Evolutionary conservation across 2,797 vertebrate species (phyloP).

Genomic region (Anabacerthia variegaticeps): DNA sequence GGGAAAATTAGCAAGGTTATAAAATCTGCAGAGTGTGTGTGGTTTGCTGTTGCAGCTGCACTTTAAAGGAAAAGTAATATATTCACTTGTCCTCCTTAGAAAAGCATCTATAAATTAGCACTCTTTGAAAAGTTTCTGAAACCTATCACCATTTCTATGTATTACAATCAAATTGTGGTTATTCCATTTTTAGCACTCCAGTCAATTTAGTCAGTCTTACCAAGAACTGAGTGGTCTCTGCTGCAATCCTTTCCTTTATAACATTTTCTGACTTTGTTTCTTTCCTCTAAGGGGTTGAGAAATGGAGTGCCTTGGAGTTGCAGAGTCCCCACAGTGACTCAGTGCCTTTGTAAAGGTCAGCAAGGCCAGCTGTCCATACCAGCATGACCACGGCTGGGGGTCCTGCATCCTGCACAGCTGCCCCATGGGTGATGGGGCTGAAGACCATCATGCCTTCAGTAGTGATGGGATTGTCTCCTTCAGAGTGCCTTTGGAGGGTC

Average conservation of each 20-base stretch:
- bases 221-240: not conserved
- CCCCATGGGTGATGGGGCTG: fast-evolving
- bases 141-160: not conserved
- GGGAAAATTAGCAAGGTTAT: conserved; percentile 51
- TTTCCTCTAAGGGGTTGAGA: not conserved
- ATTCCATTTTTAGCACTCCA: not conserved
- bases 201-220: not conserved
- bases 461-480: not conserved
- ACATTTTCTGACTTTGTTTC: not conserved
- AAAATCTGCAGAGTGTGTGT: conserved; percentile 12
- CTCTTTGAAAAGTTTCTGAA: conserved; percentile 16
- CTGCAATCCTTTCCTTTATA: not conserved
- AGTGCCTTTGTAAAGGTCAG: not conserved
- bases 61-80: conserved; percentile 51
- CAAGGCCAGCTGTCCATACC: not conserved
- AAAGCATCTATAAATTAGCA: conserved; percentile 58
- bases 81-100: conserved; percentile 21
- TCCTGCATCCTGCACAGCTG: fast-evolving
- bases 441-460: not conserved
- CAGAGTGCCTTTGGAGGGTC: not conserved
- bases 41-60: conserved; percentile 66
- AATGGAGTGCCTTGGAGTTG: not conserved
- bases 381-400: not conserved
- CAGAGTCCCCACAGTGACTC: not conserved
- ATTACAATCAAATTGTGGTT: not conserved